Evolutionary conservation across 2,888 invertebrate species (phyloP).

Genomic region (Peribatodes rhomboidaria): DNA sequence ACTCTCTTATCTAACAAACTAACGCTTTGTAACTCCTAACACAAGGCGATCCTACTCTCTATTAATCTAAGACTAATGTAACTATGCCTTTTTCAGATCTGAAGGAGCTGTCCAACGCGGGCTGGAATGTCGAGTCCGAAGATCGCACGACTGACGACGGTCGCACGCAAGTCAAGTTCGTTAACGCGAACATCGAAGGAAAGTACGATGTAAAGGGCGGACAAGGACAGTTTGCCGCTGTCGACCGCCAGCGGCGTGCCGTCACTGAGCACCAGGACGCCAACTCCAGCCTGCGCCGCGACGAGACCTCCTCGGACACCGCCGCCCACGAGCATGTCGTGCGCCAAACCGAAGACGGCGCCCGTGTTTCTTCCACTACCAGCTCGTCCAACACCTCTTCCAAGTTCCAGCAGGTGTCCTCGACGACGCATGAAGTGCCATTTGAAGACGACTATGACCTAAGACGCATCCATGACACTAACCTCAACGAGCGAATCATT

Average conservation of each 20-base stretch:
- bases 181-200: constrained; percentile 89
- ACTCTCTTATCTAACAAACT: constrained; percentile 69
- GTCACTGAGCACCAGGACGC: constrained; percentile 78
- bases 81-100: constrained; percentile 72
- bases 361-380: constrained; percentile 69
- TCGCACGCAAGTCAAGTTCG: constrained; percentile 86
- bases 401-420: constrained; percentile 71
- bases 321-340: constrained; percentile 75
- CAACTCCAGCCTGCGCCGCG: constrained; percentile 73
- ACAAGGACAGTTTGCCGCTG: constrained; percentile 88
- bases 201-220: constrained; percentile 88
- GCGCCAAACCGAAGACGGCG: constrained; percentile 75
- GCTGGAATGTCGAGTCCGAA: constrained; percentile 89
- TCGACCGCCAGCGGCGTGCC: constrained; percentile 87
- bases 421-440: constrained; percentile 72
- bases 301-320: constrained; percentile 71
- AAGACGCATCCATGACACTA: constrained; percentile 53
- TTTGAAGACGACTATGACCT: constrained; percentile 68
- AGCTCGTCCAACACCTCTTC: constrained; percentile 72
- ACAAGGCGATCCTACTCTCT: constrained; percentile 25
- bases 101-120: constrained; percentile 83
- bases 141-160: constrained; percentile 89
- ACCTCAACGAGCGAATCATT: constrained; percentile 62
- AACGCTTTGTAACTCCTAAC: constrained; percentile 75
- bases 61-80: not conserved